Percentiles rank a stretch among this genome's conserved stretches.
These are phyloP conservation scores for Tridacna crocea DNA, from an alignment of 2,888 invertebrate genomes.

Conservation along the genomic window DNA sequence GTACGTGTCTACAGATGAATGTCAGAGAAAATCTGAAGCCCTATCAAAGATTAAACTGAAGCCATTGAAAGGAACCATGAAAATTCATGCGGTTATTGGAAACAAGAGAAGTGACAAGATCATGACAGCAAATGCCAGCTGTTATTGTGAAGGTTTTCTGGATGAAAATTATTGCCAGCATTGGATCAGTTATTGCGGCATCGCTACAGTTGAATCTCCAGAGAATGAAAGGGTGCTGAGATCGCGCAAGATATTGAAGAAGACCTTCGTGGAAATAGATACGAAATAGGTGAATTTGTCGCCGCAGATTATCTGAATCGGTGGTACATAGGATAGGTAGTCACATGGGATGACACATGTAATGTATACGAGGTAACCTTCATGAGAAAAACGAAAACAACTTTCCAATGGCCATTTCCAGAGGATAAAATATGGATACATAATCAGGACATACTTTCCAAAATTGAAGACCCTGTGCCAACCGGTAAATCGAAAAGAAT, in stretches of 20 bases:
- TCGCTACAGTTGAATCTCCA: too few relatives aligned
- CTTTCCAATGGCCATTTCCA: conserved; percentile 33
- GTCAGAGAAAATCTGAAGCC: conserved; percentile 4
- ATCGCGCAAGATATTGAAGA: too few relatives aligned
- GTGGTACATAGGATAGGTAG: too few relatives aligned
- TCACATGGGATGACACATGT: too few relatives aligned
- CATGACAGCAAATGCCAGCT: conserved; percentile 22
- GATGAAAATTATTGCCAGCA: too few relatives aligned
- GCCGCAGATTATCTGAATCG: too few relatives aligned
- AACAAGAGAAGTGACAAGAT: not conserved
- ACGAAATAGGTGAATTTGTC: too few relatives aligned
- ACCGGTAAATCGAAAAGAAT: too few relatives aligned
- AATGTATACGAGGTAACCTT: too few relatives aligned
- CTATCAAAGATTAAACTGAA: not conserved
- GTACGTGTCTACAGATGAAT: conserved; percentile 10
- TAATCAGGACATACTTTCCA: conserved; percentile 3
- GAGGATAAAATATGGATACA: conserved; percentile 36
- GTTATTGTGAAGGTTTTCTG: conserved; percentile 28
- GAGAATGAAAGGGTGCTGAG: too few relatives aligned
- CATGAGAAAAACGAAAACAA: conserved; percentile 29
- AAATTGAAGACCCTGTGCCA: not conserved
- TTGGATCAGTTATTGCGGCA: conserved; percentile 20
- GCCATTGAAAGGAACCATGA: conserved; percentile 47
- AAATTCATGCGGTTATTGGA: conserved; percentile 41
- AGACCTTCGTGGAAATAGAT: too few relatives aligned